These are phyloP conservation scores for Bedellia somnulentella DNA, from an alignment of 2,888 invertebrate genomes.

Conservation along the genomic window DNA sequence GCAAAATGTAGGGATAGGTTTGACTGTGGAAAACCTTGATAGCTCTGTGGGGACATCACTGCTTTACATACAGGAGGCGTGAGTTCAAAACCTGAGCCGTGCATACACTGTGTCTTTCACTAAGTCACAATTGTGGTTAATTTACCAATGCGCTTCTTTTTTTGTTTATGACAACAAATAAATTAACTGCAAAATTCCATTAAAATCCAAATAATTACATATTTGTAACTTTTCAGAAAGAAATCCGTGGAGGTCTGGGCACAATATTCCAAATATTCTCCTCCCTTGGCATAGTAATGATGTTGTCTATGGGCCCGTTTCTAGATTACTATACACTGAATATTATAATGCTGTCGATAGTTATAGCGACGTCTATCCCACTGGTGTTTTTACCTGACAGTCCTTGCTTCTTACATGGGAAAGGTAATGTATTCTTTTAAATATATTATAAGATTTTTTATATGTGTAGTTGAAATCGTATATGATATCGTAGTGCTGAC, in stretches of 20 bases:
- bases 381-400: conserved; percentile 33
- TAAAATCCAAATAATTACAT: no score
- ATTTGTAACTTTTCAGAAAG: conserved; percentile 24
- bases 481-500: not conserved
- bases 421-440: conserved; percentile 24
- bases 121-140: no score
- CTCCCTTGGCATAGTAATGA: conserved; percentile 26
- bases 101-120: no score
- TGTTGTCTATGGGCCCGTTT: conserved; percentile 35
- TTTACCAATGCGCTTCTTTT: no score
- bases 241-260: conserved; percentile 31
- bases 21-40: no score
- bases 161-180: no score
- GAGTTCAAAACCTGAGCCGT: no score
- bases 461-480: no score
- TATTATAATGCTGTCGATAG: conserved; percentile 15
- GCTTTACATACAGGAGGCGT: no score
- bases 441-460: not conserved
- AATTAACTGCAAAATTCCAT: no score
- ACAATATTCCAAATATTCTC: conserved; percentile 31
- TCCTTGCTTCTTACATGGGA: conserved; percentile 29
- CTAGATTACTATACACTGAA: conserved; percentile 22
- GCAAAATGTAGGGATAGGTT: no score
- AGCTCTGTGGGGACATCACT: no score
- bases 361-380: conserved; percentile 19